Base-by-base conservation (phyloP, 2,888 invertebrate species). In the Coenonympha arcania region DNA sequence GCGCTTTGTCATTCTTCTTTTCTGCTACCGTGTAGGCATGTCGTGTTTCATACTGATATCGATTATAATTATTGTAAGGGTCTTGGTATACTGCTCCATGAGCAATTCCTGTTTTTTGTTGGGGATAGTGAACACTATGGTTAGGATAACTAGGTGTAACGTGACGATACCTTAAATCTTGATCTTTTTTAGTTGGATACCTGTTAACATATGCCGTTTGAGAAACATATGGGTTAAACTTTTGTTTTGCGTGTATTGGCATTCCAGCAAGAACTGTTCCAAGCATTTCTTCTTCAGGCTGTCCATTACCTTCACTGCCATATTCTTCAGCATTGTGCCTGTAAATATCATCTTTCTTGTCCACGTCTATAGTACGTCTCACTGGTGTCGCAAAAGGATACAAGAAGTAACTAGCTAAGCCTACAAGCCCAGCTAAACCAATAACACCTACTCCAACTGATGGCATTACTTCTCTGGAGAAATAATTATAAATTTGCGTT, bases 391-490 rank as follows among this genome's bases (percentile, higher is more conserved):
- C 87, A 56, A 93, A 92, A 3, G 93, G 93, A 77, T 93, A 93
- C 15, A 93, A 77, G 70, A 93, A 91, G 61, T 93, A 92, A 46
- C 92, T 91, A 24, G 93, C 93, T 26, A 93, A 71, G 2, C 93
- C 93, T 2, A 92, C 91, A 30, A 92, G 88, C 52, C 93, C 89
- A 53, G 93, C 90, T 33, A 93, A 73, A 1, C 93, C 93, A 8
- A 93, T 89, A 15, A 93, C 77, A 61, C 93, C 93, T 0, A 93
- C 91, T 0, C 93, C 93, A 15, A 93, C 92, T 22, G 92, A 92
- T 0, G 93, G 93, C 91, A 93, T 93, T 0, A 93, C 91, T 81
- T 93, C 93, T 60, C 93, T 87, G 2, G 93, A 92, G 31, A 93
- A 76, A 63, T 92, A 93, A 63, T 92, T 93, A 65, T 93, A 93